Conservation (phyloP, 2,113 vertebrate species). For the Sapajus apella region DNA sequence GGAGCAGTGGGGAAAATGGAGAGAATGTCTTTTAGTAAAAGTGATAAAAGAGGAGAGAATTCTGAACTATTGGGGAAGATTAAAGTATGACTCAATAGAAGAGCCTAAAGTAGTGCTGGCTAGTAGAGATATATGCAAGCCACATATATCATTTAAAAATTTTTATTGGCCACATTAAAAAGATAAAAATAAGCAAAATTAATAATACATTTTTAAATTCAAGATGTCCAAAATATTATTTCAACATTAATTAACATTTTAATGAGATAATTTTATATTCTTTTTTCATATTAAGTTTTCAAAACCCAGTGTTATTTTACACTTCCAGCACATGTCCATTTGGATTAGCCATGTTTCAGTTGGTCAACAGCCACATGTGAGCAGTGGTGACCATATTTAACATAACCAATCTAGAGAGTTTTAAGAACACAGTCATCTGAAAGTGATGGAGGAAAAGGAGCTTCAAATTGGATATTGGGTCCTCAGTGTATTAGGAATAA, state of each 20-base stretch:
- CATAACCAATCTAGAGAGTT: not conserved
- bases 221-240: not conserved
- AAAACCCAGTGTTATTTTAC: not conserved
- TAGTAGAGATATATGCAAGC: not conserved
- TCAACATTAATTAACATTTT: not conserved
- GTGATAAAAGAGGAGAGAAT: not conserved
- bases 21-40: not conserved
- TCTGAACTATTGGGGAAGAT: not conserved
- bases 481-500: not conserved
- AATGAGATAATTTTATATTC: not conserved
- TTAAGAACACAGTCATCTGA: not conserved
- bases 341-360: not conserved
- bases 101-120: not conserved
- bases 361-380: too few relatives aligned
- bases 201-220: not conserved
- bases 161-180: slow-evolving; percentile 10
- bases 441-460: not conserved
- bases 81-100: not conserved
- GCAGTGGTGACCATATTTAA: not conserved
- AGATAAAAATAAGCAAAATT: not conserved
- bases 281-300: not conserved
- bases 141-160: not conserved
- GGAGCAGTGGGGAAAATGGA: not conserved
- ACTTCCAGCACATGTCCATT: not conserved
- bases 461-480: not conserved